phyloP scores from a whole-genome alignment of 2,797 vertebrate genomes.

The Sciaenops ocellatus region DNA sequence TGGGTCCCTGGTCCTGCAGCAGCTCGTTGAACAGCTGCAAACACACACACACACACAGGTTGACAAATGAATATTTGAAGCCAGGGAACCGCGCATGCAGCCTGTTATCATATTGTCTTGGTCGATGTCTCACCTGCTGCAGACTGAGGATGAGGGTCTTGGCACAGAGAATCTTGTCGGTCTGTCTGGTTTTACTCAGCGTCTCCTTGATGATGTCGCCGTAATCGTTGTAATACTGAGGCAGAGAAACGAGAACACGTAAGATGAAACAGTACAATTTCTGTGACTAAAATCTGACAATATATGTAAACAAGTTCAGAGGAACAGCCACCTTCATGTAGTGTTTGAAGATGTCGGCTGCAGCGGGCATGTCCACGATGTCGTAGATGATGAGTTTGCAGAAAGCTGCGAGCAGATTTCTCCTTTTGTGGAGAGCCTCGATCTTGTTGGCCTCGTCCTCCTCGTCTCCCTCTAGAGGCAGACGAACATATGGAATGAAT shows the following conservation, averaged over 20 bases:
- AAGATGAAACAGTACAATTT: not conserved
- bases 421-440: slow-evolving; percentile 98
- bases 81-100: not conserved
- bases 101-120: not conserved
- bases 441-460: slow-evolving; percentile 99
- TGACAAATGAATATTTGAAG: not conserved
- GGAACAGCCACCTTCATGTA: slow-evolving; percentile 95
- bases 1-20: slow-evolving; percentile 97
- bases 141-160: slow-evolving; percentile 99
- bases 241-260: not conserved
- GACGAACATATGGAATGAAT: not conserved
- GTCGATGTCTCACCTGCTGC: slow-evolving; percentile 91
- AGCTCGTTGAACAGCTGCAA: slow-evolving; percentile 97
- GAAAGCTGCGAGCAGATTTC: slow-evolving; percentile 97
- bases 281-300: not conserved
- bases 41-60: slow-evolving; percentile 9
- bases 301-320: not conserved
- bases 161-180: slow-evolving; percentile 99
- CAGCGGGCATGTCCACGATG: slow-evolving; percentile 99
- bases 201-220: slow-evolving; percentile 99
- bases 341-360: slow-evolving; percentile 99
- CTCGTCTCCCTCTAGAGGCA: slow-evolving; percentile 94
- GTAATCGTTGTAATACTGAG: slow-evolving; percentile 98
- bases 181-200: slow-evolving; percentile 98
- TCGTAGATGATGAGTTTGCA: slow-evolving; percentile 99